phyloP scores from a whole-genome alignment of 2,113 vertebrate genomes.

The Camelus bactrianus region DNA sequence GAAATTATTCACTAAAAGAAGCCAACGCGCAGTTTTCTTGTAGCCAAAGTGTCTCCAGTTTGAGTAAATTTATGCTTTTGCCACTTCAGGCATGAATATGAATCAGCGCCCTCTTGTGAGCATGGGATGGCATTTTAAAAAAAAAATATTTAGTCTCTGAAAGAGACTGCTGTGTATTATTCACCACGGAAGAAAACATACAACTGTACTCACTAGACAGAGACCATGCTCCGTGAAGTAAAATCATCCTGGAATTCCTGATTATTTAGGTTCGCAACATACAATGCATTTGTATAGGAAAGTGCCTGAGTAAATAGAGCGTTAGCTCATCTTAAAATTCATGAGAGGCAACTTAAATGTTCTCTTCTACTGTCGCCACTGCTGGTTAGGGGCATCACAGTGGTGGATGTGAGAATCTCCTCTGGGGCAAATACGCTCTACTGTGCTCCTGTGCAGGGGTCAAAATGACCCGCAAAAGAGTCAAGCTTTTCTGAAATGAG shows the following conservation, averaged over 20 bases:
- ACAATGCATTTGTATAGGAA: background rate
- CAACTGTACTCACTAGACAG: background rate
- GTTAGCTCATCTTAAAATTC: background rate
- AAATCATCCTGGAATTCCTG: background rate
- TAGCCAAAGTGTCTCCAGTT: background rate
- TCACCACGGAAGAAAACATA: background rate
- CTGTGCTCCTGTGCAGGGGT: background rate
- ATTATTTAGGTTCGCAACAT: background rate
- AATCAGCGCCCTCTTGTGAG: conserved; percentile 74
- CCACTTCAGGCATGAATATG: conserved; percentile 39
- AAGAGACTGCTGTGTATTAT: background rate
- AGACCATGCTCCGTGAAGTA: background rate
- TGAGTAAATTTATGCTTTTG: background rate
- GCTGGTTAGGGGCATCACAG: background rate
- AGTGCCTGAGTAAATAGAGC: background rate
- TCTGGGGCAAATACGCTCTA: background rate
- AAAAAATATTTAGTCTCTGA: background rate
- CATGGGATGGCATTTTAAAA: conserved; percentile 10
- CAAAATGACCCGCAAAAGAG: background rate
- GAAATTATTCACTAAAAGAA: conserved; percentile 2
- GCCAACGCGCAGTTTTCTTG: background rate
- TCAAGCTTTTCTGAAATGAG: background rate
- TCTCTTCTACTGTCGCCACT: background rate
- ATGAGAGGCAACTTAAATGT: background rate
- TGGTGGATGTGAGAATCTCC: background rate